Evolutionary conservation across 2,888 invertebrate genomes (phyloP).

Genomic region (Lissonota sp.): DNA sequence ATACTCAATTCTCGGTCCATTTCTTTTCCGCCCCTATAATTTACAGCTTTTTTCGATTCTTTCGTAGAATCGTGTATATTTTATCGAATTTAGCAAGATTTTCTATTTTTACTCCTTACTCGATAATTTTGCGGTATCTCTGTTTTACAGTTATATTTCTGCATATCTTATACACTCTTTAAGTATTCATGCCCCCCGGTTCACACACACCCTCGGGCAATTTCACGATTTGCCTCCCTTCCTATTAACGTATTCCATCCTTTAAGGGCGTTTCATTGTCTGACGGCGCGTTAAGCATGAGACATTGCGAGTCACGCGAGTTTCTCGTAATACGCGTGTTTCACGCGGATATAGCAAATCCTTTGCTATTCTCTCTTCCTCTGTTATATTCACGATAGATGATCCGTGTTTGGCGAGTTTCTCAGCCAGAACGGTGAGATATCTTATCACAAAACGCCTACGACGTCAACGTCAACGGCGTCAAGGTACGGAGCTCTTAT

Average conservation of each 20-base stretch:
- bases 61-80: no score
- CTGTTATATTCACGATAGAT: slow-evolving; percentile 6
- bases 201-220: not conserved
- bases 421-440: slow-evolving; percentile 43
- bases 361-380: not conserved
- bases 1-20: not conserved
- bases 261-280: slow-evolving; percentile 28
- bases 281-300: not conserved
- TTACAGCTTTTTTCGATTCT: not conserved
- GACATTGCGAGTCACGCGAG: slow-evolving; percentile 17
- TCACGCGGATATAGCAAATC: slow-evolving; percentile 37
- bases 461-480: slow-evolving; percentile 40
- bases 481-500: slow-evolving; percentile 49
- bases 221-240: slow-evolving; percentile 11
- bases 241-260: not conserved
- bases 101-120: no score
- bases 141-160: not conserved
- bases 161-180: not conserved
- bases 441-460: slow-evolving; percentile 52
- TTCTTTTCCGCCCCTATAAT: not conserved
- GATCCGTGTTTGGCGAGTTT: slow-evolving; percentile 30
- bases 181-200: not conserved
- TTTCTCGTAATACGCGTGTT: slow-evolving; percentile 29
- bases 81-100: no score
- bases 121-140: not conserved